phyloP scores from a whole-genome alignment of 2,888 invertebrate genomes.

The Chymomyza caudatula region DNA sequence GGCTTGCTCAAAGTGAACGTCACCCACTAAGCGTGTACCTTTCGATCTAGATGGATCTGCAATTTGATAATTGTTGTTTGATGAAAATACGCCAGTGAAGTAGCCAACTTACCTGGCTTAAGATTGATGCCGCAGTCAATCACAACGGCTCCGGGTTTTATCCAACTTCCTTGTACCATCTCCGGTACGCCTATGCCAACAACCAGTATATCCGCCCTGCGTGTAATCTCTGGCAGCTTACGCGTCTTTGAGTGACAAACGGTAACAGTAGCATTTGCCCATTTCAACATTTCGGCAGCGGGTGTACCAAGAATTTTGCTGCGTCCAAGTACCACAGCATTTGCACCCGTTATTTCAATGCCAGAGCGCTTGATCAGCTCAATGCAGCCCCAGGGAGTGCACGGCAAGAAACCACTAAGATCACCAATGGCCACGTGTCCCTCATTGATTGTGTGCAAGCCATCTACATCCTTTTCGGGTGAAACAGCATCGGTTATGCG shows the following conservation, averaged over 20 bases:
- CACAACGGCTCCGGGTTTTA: conserved; percentile 98
- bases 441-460: conserved; percentile 94
- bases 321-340: conserved; percentile 95
- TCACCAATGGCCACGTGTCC: conserved; percentile 95
- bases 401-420: conserved; percentile 93
- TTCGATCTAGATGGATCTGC: conserved; percentile 86
- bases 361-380: conserved; percentile 87
- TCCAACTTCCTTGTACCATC: conserved; percentile 95
- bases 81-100: no score
- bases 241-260: conserved; percentile 97
- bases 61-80: not conserved
- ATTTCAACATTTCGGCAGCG: conserved; percentile 94
- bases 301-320: conserved; percentile 99
- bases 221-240: conserved; percentile 87
- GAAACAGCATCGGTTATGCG: conserved; percentile 91
- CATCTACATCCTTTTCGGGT: conserved; percentile 96
- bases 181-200: conserved; percentile 95
- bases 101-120: conserved; percentile 85
- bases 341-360: conserved; percentile 87
- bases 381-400: conserved; percentile 97
- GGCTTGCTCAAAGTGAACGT: conserved; percentile 93
- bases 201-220: conserved; percentile 94
- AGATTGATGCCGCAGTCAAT: conserved; percentile 99
- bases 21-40: conserved; percentile 92
- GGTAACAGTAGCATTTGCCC: conserved; percentile 98